phyloP scores from a whole-genome alignment of 2,113 vertebrate species.

The Montifringilla adamsi region DNA sequence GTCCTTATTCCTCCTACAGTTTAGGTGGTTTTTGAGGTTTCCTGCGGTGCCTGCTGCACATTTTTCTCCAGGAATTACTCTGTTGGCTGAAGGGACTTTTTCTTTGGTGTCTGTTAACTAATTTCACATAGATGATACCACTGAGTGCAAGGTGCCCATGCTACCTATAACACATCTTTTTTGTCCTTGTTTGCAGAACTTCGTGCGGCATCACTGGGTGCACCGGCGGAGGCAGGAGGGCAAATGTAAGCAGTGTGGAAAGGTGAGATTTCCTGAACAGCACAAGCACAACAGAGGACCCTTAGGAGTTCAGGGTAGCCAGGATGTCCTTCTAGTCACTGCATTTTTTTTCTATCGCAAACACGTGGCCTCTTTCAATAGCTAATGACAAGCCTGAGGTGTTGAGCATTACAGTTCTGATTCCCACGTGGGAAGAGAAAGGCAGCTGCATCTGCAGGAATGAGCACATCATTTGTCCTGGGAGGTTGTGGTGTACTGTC shows the following conservation, averaged over 20 bases:
- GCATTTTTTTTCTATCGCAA: not conserved
- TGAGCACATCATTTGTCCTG: not conserved
- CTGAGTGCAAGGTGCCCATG: not conserved
- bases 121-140: not conserved
- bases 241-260: conserved; percentile 96
- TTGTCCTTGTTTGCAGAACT: conserved; percentile 77
- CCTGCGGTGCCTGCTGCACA: not conserved
- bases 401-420: not conserved
- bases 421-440: not conserved
- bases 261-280: conserved; percentile 74
- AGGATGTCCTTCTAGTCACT: not conserved
- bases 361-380: not conserved
- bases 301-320: not conserved
- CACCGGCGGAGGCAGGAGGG: conserved; percentile 94
- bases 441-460: not conserved
- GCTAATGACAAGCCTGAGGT: not conserved
- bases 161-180: not conserved
- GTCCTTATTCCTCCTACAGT: not conserved
- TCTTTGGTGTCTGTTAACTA: not conserved
- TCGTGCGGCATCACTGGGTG: conserved; percentile 96
- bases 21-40: not conserved
- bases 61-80: not conserved
- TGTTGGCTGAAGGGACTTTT: not conserved
- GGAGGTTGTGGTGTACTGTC: not conserved
- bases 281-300: accelerated